Evolutionary conservation across 2,113 vertebrate genomes (phyloP).

Genomic region (Barnardius zonarius): DNA sequence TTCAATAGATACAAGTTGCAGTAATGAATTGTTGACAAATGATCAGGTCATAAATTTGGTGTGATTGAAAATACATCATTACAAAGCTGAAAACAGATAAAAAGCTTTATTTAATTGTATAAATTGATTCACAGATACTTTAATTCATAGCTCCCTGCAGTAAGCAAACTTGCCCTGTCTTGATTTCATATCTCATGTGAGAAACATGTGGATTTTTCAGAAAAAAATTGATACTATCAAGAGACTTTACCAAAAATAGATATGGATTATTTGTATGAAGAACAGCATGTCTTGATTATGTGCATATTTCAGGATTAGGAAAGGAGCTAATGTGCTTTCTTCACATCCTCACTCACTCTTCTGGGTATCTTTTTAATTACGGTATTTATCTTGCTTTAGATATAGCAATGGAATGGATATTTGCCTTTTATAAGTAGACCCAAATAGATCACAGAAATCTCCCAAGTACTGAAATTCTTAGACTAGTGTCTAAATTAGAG

Average conservation of each 20-base stretch:
- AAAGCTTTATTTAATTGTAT: neutral
- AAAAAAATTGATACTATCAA: neutral
- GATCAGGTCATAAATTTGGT: neutral
- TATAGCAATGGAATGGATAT: neutral
- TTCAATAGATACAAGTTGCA: neutral
- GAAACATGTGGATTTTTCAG: neutral
- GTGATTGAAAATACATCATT: neutral
- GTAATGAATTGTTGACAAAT: neutral
- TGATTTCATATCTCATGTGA: neutral
- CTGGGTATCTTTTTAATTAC: neutral
- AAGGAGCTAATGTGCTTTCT: neutral
- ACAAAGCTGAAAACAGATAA: neutral
- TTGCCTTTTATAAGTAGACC: neutral
- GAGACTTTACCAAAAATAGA: neutral
- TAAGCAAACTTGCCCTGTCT: neutral
- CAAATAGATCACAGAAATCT: neutral
- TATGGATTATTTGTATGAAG: neutral
- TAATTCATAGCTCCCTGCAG: neutral
- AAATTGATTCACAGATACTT: neutral
- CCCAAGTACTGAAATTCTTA: neutral
- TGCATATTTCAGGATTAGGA: neutral
- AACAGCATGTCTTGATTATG: neutral
- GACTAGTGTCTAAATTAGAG: neutral
- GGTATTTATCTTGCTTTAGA: neutral
- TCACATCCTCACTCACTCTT: neutral